Evolutionary conservation across 2,113 vertebrate genomes (phyloP).

Genomic region (Brachyhypopomus occidentalis): DNA sequence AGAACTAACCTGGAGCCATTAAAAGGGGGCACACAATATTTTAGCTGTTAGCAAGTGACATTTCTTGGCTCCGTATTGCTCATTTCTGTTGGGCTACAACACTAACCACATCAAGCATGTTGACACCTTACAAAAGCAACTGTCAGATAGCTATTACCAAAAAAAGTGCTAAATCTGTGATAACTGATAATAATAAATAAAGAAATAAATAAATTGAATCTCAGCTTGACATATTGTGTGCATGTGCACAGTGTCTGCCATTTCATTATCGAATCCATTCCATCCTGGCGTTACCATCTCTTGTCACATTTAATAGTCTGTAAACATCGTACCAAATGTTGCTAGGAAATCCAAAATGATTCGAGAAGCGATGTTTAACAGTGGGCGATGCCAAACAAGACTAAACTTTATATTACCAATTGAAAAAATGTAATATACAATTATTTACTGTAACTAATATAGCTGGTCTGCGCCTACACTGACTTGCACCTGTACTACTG

Average conservation of each 20-base stretch:
- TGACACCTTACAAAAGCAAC: not conserved
- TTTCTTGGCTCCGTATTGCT: not conserved
- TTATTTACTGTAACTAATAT: not conserved
- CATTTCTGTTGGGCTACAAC: not conserved
- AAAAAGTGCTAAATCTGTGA: not conserved
- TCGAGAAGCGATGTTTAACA: slow-evolving; percentile 2
- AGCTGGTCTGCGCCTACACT: not conserved
- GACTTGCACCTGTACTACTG: slow-evolving; percentile 9
- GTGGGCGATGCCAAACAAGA: not conserved
- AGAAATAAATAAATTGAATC: too few species aligned
- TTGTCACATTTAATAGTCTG: not conserved
- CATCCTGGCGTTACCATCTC: not conserved
- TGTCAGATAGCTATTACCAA: not conserved
- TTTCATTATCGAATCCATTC: too few species aligned
- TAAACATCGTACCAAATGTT: not conserved
- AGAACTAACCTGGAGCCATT: slow-evolving; percentile 33
- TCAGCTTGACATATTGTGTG: too few species aligned
- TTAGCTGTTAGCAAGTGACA: not conserved
- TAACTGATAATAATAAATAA: too few species aligned
- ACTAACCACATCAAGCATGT: not conserved
- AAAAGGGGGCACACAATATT: slow-evolving; percentile 22
- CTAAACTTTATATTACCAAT: too few species aligned
- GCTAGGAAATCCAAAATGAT: not conserved
- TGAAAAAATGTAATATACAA: not conserved
- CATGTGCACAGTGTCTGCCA: too few species aligned